These are phyloP conservation scores for Gopherus flavomarginatus DNA, from an alignment of 2,113 vertebrate genomes.

Conservation along the genomic window DNA sequence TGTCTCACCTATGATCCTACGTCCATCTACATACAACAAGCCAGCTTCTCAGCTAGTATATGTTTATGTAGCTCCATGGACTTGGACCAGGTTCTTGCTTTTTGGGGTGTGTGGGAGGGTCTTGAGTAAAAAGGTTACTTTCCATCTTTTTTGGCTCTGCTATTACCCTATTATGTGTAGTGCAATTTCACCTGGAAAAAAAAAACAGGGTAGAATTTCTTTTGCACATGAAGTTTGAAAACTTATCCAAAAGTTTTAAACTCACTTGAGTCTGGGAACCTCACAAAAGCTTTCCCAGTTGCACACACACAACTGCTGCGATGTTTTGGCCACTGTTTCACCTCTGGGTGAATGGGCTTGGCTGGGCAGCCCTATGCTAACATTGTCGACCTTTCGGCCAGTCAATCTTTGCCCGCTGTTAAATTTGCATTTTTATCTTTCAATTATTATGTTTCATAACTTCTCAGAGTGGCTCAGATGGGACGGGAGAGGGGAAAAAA, in stretches of 20 bases:
- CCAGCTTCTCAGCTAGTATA: not conserved
- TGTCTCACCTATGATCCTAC: not conserved
- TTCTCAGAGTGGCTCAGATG: not conserved
- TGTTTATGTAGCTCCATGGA: too few species aligned
- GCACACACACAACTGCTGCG: not conserved
- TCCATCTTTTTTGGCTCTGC: not conserved
- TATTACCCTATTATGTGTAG: not conserved
- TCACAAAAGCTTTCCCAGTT: not conserved
- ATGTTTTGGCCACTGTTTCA: not conserved
- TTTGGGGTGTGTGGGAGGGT: not conserved
- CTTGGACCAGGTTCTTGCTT: not conserved
- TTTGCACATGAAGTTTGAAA: not conserved
- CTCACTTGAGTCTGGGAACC: not conserved
- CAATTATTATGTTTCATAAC: constrained; percentile 4
- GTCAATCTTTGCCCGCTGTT: constrained; percentile 28
- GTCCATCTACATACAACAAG: not conserved
- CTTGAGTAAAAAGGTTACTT: not conserved
- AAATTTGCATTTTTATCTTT: constrained; percentile 39
- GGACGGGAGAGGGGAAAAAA: not conserved
- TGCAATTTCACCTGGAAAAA: not conserved
- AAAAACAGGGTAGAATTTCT: not conserved
- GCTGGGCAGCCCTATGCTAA: not conserved
- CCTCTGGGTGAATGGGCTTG: not conserved
- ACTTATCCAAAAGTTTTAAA: not conserved
- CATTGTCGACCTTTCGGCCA: not conserved